Conservation (phyloP, 2,888 invertebrate species). For the Cephonodes hylas region DNA sequence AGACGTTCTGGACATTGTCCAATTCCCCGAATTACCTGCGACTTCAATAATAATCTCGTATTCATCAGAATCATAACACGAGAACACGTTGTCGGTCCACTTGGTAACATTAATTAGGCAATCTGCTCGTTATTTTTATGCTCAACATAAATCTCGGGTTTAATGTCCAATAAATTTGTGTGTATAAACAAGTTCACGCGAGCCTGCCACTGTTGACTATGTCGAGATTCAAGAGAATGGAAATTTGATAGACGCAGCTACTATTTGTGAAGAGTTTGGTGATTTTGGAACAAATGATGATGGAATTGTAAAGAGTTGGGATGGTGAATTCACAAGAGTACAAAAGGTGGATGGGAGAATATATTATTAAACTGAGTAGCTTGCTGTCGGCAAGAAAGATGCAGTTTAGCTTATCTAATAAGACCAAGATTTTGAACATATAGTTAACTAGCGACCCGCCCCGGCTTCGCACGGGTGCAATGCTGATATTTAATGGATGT, state of each 20-base stretch:
- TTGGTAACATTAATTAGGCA: background rate
- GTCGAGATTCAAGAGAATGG: background rate
- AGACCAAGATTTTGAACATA: no score
- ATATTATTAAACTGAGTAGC: no score
- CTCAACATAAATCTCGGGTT: background rate
- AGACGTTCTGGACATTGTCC: background rate
- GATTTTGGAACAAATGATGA: background rate
- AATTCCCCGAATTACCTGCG: background rate
- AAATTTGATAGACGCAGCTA: no score
- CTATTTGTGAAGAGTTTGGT: background rate
- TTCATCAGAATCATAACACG: background rate
- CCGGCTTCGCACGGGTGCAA: no score
- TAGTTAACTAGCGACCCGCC: no score
- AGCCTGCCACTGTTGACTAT: background rate
- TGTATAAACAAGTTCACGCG: background rate
- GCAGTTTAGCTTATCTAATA: no score
- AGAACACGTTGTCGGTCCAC: background rate
- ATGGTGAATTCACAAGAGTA: no score
- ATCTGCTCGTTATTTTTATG: background rate
- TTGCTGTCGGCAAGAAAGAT: no score
- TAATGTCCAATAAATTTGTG: conserved; percentile 1
- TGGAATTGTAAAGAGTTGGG: no score
- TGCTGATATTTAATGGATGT: no score
- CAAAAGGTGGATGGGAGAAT: no score
- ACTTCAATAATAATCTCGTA: background rate